Percentiles rank a stretch among this genome's conserved stretches.
These are phyloP conservation scores for Acomys russatus DNA, from an alignment of 2,797 vertebrate genomes.

Conservation along the genomic window DNA sequence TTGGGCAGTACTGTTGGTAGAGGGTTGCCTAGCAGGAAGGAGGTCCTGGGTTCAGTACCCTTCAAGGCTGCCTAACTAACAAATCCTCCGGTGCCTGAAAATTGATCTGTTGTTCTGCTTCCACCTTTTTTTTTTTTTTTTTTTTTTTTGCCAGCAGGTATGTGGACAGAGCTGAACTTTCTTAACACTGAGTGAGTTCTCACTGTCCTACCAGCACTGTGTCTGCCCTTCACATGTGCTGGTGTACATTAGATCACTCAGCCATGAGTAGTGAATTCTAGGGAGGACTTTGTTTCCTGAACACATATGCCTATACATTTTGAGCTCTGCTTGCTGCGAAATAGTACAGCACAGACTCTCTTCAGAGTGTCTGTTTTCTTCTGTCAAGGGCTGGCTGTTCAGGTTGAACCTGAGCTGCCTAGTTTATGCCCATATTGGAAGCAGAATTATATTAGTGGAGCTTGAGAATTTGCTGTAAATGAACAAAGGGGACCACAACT, in stretches of 20 bases:
- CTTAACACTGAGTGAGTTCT: conserved; percentile 57
- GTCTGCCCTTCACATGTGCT: conserved; percentile 32
- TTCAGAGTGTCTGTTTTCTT: neutral
- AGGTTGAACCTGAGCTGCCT: neutral
- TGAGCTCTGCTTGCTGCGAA: conserved; percentile 29
- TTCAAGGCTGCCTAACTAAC: conserved; percentile 42
- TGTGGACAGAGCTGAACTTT: conserved; percentile 69
- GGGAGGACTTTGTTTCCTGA: conserved; percentile 71
- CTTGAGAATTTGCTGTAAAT: conserved; percentile 2
- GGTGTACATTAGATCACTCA: conserved; percentile 47
- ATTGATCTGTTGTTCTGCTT: conserved; percentile 71
- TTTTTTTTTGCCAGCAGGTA: conserved; percentile 65
- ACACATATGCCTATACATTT: conserved; percentile 53
- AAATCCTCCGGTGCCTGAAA: conserved; percentile 71
- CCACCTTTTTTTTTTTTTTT: conserved; percentile 46
- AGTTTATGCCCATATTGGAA: neutral
- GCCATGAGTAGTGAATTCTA: conserved; percentile 70
- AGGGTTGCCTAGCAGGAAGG: neutral
- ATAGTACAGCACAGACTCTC: conserved; percentile 21
- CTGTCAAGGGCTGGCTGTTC: neutral
- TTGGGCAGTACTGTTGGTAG: neutral
- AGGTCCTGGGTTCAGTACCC: neutral
- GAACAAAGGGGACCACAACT: neutral
- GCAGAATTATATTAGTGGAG: neutral
- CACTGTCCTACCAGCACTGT: conserved; percentile 58